Evolutionary conservation across 2,888 invertebrate species (phyloP).

Genomic region (Nephrotoma flavescens): DNA sequence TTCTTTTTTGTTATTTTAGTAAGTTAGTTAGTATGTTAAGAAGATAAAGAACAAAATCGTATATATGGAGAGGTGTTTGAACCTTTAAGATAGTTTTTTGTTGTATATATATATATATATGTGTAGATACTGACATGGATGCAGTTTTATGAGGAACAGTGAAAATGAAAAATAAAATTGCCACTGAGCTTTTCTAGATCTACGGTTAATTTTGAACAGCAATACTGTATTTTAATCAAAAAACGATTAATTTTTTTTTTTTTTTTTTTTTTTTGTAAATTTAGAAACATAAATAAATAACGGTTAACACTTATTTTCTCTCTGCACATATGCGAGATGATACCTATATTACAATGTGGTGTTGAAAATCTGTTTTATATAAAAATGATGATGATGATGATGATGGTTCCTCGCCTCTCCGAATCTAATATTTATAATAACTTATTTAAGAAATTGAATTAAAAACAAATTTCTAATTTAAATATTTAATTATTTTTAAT

Average conservation of each 20-base stretch:
- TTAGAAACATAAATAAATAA: not conserved
- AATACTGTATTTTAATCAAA: not conserved
- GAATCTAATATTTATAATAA: not conserved
- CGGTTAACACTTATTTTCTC: not conserved
- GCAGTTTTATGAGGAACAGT: not conserved
- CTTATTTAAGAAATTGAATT: not conserved
- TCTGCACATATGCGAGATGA: not conserved
- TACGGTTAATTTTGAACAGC: not conserved
- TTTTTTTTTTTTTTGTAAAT: not conserved
- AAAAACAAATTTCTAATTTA: not conserved
- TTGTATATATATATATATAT: not conserved
- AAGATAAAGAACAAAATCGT: not conserved
- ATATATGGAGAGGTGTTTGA: not conserved
- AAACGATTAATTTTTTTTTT: not conserved
- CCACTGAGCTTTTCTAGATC: not conserved
- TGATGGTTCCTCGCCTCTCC: not conserved
- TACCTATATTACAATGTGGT: too few species aligned
- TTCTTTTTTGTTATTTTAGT: not conserved
- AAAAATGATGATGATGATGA: not conserved
- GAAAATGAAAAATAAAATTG: not conserved
- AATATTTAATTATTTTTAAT: not conserved
- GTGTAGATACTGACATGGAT: not conserved
- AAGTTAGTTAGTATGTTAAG: not conserved
- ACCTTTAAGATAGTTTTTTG: not conserved
- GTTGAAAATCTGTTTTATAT: too few species aligned